These are phyloP conservation scores for Lucinisca nassula DNA, from an alignment of 2,888 invertebrate species.

Conservation along the genomic window DNA sequence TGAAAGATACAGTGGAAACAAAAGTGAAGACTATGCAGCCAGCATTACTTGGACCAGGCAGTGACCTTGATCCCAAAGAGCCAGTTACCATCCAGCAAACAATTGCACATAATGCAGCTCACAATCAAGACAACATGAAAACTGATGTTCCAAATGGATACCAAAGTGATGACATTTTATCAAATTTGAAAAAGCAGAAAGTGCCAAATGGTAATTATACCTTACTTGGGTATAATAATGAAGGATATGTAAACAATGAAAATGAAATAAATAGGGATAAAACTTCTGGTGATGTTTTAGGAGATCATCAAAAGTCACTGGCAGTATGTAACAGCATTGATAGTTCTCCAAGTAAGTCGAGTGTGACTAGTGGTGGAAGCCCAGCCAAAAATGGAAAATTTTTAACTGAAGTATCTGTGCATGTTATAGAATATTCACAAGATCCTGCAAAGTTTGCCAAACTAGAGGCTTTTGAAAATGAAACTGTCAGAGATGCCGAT, in stretches of 20 bases:
- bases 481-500: background rate
- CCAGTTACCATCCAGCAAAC: background rate
- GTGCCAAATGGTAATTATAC: slow-evolving; percentile 6
- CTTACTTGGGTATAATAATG: slow-evolving; percentile 27
- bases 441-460: background rate
- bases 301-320: background rate
- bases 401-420: background rate
- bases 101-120: background rate
- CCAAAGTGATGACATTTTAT: background rate
- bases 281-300: background rate
- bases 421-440: background rate
- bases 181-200: background rate
- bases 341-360: background rate
- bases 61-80: background rate
- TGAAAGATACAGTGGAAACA: background rate
- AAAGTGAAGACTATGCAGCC: background rate
- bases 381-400: background rate
- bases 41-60: background rate
- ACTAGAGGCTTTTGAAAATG: background rate
- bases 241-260: background rate
- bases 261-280: background rate
- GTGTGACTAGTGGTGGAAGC: background rate
- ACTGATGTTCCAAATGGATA: background rate
- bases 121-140: background rate
- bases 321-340: background rate